Evolutionary conservation across 2,888 invertebrate genomes (phyloP), one percentile per base, ranked within the genome.

Genomic region (Baronia brevicornis): DNA sequence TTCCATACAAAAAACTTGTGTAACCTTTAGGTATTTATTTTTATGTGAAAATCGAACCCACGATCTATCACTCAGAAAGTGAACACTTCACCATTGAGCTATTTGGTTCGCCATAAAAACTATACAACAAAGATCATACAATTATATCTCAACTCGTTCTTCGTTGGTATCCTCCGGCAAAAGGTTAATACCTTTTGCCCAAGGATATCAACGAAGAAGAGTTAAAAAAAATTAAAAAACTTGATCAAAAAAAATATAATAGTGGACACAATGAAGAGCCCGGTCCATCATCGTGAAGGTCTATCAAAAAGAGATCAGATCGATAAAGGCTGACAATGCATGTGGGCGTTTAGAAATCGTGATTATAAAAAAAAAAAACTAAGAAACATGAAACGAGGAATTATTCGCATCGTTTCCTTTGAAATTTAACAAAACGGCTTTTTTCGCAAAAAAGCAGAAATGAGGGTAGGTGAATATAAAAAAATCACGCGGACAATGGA

Each of bases 401-500:
- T 84, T 82, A 84, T 82, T 84, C 77, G 84, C 84, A 74, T 82
- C 79, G 79, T 72, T 74, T 78, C 79, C 65, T 78, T 74, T 71
- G 68, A 78, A 65, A 70, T 74, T 60, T 69, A 71, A 75, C 74
- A 80, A 69, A 78, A 75, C 61, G 73, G 78, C 80, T 79, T 79
- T 78, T 62, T 49, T 61, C 68, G 78, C 77, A 79, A 79, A 84
- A 80, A 82, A 75, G 54, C 54, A 63, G 63, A 69, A 67, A 77
- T 74, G 68, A 67, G 77, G 74, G 75, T 74, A 53, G 64, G 55
- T 49, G 44, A 53, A n/a, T n/a, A n/a, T 54, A 54, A 62, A 74
- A 78, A 73, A 82, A 74, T 49, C 46, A 45, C 46, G 51, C 69
- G 79, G 79, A 79, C 79, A 80, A 82, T 78, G 75, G 73, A 63